phyloP scores from a whole-genome alignment of 2,797 vertebrate species.

The Anniella stebbinsi region DNA sequence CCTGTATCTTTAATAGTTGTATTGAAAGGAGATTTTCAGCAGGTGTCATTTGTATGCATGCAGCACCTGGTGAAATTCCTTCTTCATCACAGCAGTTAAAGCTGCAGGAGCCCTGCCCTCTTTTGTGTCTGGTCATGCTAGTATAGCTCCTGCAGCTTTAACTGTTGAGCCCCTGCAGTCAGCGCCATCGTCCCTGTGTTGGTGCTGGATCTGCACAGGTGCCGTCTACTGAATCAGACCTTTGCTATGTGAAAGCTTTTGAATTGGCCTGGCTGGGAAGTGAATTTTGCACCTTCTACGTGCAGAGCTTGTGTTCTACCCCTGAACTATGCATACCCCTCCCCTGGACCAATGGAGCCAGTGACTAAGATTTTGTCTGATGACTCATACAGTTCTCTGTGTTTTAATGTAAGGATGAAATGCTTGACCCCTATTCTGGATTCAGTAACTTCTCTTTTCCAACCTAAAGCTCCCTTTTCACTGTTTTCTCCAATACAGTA shows the following conservation, averaged over 20 bases:
- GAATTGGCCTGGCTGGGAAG: background rate
- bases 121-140: too few species aligned
- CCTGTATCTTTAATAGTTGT: too few species aligned
- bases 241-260: background rate
- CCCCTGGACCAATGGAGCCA: background rate
- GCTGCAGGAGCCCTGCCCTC: too few species aligned
- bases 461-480: background rate
- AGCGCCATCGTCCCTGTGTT: background rate
- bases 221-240: background rate
- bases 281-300: background rate
- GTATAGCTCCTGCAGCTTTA: too few species aligned
- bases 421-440: background rate
- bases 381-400: slow-evolving; percentile 3
- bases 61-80: too few species aligned
- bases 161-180: background rate
- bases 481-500: background rate
- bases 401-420: background rate
- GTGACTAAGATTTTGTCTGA: background rate
- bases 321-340: background rate
- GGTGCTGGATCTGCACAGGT: background rate
- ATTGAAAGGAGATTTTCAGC: too few species aligned
- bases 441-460: background rate
- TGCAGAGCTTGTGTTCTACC: background rate
- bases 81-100: too few species aligned
- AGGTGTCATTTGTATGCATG: too few species aligned